These are phyloP conservation scores for Acleris laterana DNA, from an alignment of 2,888 invertebrate genomes.

Conservation along the genomic window DNA sequence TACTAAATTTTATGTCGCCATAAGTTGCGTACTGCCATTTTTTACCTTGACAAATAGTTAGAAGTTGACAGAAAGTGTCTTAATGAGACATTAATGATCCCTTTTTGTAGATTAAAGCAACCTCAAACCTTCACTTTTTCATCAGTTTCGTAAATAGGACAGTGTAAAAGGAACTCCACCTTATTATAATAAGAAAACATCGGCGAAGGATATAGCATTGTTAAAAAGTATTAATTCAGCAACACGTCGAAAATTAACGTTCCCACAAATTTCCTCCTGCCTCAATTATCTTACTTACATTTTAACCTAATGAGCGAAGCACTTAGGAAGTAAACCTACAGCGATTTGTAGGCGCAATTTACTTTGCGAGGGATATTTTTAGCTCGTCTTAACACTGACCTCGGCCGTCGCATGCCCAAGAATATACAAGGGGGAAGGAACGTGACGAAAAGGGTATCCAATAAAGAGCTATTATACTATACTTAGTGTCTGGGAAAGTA, in stretches of 20 bases:
- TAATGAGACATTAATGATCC: too few relatives aligned
- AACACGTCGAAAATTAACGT: background rate
- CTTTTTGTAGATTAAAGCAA: too few relatives aligned
- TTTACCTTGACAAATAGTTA: too few relatives aligned
- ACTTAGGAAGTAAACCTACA: slow-evolving; percentile 45
- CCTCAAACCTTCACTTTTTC: too few relatives aligned
- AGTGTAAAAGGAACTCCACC: too few relatives aligned
- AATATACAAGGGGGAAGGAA: slow-evolving; percentile 17
- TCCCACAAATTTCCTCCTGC: background rate
- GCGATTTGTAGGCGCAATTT: slow-evolving; percentile 53
- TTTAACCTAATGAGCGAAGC: slow-evolving; percentile 16
- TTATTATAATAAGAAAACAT: too few relatives aligned
- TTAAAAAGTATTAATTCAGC: background rate
- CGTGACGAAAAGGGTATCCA: slow-evolving; percentile 3
- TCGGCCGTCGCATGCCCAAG: slow-evolving; percentile 34
- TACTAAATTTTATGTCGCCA: too few relatives aligned
- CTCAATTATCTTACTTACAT: background rate
- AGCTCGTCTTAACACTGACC: slow-evolving; percentile 44
- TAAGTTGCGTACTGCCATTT: too few relatives aligned
- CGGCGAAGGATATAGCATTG: background rate
- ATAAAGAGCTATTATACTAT: too few relatives aligned
- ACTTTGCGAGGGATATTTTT: slow-evolving; percentile 57
- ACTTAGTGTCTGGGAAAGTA: too few relatives aligned
- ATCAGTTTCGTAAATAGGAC: too few relatives aligned
- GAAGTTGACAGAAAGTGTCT: too few relatives aligned